Base-by-base conservation (phyloP, 2,797 vertebrate genomes). In the Acanthornis magna region DNA sequence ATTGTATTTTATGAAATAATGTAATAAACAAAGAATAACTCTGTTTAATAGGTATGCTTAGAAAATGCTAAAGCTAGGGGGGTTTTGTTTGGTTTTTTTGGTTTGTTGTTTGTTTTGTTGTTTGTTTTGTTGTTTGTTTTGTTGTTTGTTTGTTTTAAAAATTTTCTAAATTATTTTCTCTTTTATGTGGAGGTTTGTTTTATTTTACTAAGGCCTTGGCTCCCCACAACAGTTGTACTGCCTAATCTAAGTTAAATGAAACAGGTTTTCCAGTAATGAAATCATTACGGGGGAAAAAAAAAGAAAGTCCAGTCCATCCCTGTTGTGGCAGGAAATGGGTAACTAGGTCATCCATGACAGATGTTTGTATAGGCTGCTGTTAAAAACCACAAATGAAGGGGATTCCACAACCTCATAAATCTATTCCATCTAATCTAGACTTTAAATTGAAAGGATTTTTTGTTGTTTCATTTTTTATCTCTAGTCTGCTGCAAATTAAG, bases 301-400 rank as follows among this genome's bases (percentile, higher is more conserved):
- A 57, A 58, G 9, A 25, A 51, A 15, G 19, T 72, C 61, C 55
- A 90, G 85, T 84, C 70, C 72, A 38, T 78, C 73, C 82, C 70
- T 81, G 25, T 90, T 88, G 89, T 84, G 73, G 82, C 88, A 90
- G 93, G 88, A 96, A 95, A 84, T 90, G 93, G 88, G 80, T 94
- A 95, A 96, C 82, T 96, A 95, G 95, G 94, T 95, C 94, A 93
- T 75, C 74, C 62, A 70, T 88, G 83, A 76, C 74, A 95, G 90
- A 95, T 94, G 94, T 94, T 96, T 96, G 67, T 92, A 74, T 76
- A 87, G 90, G 86, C 85, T 95, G 83, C 77, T 93, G 66, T 86
- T 93, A 82, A 94, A 96, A 96, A 73, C 20, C 81, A 84, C 86
- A 95, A 93, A 91, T 85, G 71, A 92, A 91, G 70, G 83, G 67